Base-by-base conservation (phyloP, 2,797 vertebrate species). In the Xenentodon cancila region DNA sequence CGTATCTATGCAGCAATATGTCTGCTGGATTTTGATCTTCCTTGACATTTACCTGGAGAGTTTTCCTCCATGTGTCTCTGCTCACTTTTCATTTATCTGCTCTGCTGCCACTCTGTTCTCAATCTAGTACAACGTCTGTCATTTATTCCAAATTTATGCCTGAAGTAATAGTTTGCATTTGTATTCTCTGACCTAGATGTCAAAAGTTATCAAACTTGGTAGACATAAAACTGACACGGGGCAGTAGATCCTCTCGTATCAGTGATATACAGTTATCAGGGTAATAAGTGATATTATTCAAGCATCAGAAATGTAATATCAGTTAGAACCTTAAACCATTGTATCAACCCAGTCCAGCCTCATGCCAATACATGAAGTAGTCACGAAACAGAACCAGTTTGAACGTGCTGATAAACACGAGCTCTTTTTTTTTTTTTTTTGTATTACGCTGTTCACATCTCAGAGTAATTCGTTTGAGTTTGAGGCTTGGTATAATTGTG, bases 1-100 rank as follows among this genome's bases (percentile, higher is more conserved):
- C 52, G 72, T 74, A 86, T 86, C 77, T 80, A 51, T 65, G 69
- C 68, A 63, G 51, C 47, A 32, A 69, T 73, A 73, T 68, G 56
- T 69, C 45, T 64, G 72, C 44, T 79, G 65, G 3, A 69, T 75
- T 79, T 68, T 59, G 51, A 87, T 77, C 59, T 76, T 85, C 62
- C 77, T 79, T 85, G 79, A 79, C 77, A 85, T 85, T 88, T 84
- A 84, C 73, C 61, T 82, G 62, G 58, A 71, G 75, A 82, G 63
- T 51, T 51, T 68, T 64, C 45, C 47, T 61, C 5, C n/a, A 53
- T 20, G 16, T 68, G 42, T 59, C 44, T 66, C 50, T 53, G 56
- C 44, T 49, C 61, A 72, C 60, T 20, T 68, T 2, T 67, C 53
- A 69, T 68, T 73, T 66, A 55, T 65, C 59, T 34, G 16, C 57